These are phyloP conservation scores for Cossypha heuglini DNA, from an alignment of 2,797 vertebrate genomes.

Conservation along the genomic window DNA sequence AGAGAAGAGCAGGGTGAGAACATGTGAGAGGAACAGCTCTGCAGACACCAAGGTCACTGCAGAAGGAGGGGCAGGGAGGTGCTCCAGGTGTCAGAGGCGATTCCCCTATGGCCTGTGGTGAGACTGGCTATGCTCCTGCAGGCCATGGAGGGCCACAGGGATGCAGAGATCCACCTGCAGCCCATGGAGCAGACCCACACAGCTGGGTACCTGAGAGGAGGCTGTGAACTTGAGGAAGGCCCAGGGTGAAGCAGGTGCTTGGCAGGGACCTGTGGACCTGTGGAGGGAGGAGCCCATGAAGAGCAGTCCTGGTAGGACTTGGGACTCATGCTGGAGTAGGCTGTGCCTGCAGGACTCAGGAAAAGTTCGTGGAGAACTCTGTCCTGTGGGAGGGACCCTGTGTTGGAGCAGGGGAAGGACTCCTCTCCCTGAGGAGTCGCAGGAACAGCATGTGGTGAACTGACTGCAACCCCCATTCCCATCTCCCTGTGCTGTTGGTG, in stretches of 20 bases:
- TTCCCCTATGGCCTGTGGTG: fast-evolving
- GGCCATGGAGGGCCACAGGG: background rate
- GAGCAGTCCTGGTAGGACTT: background rate
- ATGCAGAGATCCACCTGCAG: background rate
- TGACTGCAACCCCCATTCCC: background rate
- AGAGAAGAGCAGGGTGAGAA: background rate
- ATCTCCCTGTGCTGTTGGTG: background rate
- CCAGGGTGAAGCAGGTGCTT: background rate
- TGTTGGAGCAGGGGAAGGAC: background rate
- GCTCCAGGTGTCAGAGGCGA: background rate
- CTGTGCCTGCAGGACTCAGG: background rate
- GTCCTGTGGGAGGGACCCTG: background rate
- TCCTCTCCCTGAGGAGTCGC: background rate
- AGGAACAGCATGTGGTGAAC: background rate
- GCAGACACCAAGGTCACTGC: background rate
- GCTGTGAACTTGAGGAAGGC: background rate
- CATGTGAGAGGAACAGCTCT: background rate
- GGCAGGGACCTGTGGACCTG: background rate
- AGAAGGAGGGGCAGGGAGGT: background rate
- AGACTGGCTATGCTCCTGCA: background rate
- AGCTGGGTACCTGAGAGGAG: background rate
- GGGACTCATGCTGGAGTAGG: background rate
- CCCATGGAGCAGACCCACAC: fast-evolving
- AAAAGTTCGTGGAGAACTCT: background rate
- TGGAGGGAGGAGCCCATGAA: background rate